These are phyloP conservation scores for Zapus hudsonius DNA, from an alignment of 2,113 vertebrate genomes.

Conservation along the genomic window DNA sequence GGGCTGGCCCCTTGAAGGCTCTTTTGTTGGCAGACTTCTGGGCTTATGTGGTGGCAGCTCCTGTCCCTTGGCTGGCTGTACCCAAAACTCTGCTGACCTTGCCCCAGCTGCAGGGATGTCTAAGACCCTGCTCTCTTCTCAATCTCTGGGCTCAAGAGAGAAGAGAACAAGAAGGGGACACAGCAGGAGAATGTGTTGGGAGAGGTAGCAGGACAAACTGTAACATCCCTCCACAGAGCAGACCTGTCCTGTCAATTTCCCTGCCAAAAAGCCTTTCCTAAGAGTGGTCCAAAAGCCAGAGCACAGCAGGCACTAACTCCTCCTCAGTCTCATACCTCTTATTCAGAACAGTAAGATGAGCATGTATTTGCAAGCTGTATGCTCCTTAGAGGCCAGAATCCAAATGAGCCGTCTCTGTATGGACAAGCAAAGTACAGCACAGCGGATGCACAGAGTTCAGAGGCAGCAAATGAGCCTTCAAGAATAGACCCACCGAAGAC, in stretches of 20 bases:
- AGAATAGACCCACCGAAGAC: no score
- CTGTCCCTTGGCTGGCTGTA: not conserved
- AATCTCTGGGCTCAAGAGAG: not conserved
- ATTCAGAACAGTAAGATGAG: constrained; percentile 10
- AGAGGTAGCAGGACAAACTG: not conserved
- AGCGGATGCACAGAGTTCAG: constrained; percentile 20
- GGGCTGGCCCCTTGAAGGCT: not conserved
- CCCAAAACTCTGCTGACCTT: not conserved
- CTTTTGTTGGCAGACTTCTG: not conserved
- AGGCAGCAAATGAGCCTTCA: not conserved
- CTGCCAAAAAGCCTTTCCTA: constrained; percentile 24
- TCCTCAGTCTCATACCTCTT: not conserved
- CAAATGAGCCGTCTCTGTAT: not conserved
- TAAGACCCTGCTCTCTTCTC: not conserved
- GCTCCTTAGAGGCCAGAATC: not conserved
- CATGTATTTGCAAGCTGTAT: not conserved
- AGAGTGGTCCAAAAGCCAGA: not conserved
- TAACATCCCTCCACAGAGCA: not conserved
- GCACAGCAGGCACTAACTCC: not conserved
- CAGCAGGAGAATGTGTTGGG: not conserved
- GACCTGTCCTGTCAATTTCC: not conserved
- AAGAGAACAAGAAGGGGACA: not conserved
- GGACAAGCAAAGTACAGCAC: not conserved
- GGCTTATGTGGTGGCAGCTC: not conserved
- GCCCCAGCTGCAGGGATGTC: not conserved